A percentile compares a stretch with the other conserved stretches of the same genome.
Evolutionary conservation across 1,140 invertebrate species (phyloP).

Genomic region (Leptinotarsa undecemlineata): DNA sequence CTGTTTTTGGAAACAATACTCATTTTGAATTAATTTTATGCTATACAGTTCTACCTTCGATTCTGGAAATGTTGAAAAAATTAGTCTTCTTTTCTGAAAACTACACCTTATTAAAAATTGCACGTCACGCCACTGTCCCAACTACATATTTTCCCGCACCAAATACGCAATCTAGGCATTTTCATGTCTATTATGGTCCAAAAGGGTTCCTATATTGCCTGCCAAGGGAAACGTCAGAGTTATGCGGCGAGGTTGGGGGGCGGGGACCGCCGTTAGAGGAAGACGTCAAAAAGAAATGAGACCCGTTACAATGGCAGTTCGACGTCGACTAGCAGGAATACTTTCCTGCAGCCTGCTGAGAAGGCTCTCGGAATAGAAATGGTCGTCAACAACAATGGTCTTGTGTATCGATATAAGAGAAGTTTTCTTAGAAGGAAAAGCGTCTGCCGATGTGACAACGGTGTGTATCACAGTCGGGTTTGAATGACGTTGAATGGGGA

Average conservation of each 20-base stretch:
- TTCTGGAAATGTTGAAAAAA: too few relatives aligned
- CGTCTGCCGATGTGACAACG: not conserved
- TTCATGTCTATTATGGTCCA: constrained; percentile 29
- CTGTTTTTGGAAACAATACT: too few relatives aligned
- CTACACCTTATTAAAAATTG: too few relatives aligned
- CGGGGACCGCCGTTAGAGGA: not conserved
- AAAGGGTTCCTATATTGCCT: constrained; percentile 32
- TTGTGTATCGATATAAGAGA: constrained; percentile 16
- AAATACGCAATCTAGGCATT: constrained; percentile 39
- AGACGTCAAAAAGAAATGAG: constrained; percentile 23
- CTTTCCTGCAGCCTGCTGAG: constrained; percentile 14
- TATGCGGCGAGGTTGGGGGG: not conserved
- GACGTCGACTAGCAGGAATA: constrained; percentile 10
- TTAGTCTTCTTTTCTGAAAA: too few relatives aligned
- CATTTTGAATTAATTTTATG: too few relatives aligned
- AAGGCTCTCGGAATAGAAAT: constrained; percentile 19
- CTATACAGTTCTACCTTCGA: too few relatives aligned
- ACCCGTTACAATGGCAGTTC: constrained; percentile 1
- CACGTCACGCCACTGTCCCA: not conserved
- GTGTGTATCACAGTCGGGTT: not conserved
- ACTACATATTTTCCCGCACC: constrained; percentile 34
- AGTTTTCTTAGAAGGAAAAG: not conserved
- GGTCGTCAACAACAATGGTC: constrained; percentile 9
- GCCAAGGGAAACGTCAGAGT: constrained; percentile 2
- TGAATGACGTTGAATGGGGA: not conserved